A percentile compares a stretch with the other conserved stretches of the same genome.
These are phyloP conservation scores for Melanotus villosus DNA, from an alignment of 2,888 invertebrate species.

Conservation along the genomic window DNA sequence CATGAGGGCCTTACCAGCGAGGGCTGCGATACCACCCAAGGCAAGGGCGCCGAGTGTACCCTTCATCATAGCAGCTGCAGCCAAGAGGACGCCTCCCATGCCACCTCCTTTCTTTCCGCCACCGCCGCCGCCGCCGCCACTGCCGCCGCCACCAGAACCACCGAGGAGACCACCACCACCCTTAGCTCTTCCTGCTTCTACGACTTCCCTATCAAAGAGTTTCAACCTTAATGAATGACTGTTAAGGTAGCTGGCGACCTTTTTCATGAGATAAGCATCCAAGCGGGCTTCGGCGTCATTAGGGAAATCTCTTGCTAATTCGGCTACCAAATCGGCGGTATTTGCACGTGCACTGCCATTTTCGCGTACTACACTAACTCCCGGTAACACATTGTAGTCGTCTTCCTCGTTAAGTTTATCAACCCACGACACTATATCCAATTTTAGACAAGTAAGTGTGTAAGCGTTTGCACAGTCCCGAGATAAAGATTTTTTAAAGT, in stretches of 20 bases:
- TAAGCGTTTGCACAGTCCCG: constrained; percentile 73
- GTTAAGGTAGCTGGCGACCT: constrained; percentile 79
- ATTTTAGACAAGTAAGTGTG: constrained; percentile 83
- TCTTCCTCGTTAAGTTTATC: constrained; percentile 81
- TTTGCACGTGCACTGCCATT: constrained; percentile 70
- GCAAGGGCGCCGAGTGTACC: constrained; percentile 82
- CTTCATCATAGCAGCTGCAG: constrained; percentile 74
- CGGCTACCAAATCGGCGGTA: constrained; percentile 80
- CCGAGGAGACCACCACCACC: constrained; percentile 61
- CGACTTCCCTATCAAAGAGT: constrained; percentile 73
- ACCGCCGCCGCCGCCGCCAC: constrained; percentile 60
- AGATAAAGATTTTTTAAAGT: constrained; percentile 64
- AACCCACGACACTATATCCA: constrained; percentile 83
- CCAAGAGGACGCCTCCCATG: constrained; percentile 69
- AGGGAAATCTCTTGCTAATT: constrained; percentile 82
- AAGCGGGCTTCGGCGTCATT: constrained; percentile 83
- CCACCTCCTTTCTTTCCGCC: constrained; percentile 71
- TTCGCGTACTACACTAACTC: constrained; percentile 82
- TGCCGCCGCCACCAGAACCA: constrained; percentile 60
- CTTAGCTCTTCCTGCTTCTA: constrained; percentile 73
- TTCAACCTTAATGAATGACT: constrained; percentile 82
- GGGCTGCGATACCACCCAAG: constrained; percentile 79
- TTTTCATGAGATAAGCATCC: constrained; percentile 82
- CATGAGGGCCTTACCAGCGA: constrained; percentile 89
- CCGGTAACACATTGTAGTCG: constrained; percentile 80